Evolutionary conservation across 2,888 invertebrate genomes (phyloP).

Genomic region (Ophioninae sp.): DNA sequence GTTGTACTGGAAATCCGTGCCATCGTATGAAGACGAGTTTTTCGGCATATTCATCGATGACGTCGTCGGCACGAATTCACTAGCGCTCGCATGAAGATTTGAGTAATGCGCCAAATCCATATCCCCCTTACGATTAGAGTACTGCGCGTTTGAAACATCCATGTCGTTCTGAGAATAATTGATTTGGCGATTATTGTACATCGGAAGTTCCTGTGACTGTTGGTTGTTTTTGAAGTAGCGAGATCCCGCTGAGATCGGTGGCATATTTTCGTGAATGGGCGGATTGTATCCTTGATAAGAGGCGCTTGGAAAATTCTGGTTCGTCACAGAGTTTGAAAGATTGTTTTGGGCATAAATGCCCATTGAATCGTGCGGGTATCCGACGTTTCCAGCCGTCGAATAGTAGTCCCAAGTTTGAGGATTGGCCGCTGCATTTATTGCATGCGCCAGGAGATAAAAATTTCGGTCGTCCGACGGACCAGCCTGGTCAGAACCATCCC

Average conservation of each 20-base stretch:
- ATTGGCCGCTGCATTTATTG: conserved; percentile 62
- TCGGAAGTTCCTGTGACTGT: conserved; percentile 45
- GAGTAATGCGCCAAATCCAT: conserved; percentile 74
- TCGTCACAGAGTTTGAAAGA: conserved; percentile 37
- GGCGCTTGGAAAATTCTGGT: conserved; percentile 52
- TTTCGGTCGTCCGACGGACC: conserved; percentile 72
- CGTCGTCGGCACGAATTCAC: conserved; percentile 84
- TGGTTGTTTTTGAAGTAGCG: conserved; percentile 60
- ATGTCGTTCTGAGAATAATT: conserved; percentile 26
- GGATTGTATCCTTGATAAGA: conserved; percentile 31
- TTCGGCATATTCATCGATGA: conserved; percentile 48
- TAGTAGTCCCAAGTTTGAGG: conserved; percentile 69
- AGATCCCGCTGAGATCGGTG: conserved; percentile 2
- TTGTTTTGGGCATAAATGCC: conserved; percentile 55
- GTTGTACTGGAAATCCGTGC: conserved; percentile 39
- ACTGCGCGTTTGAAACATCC: conserved; percentile 3
- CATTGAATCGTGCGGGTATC: conserved; percentile 44
- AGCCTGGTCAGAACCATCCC: conserved; percentile 77
- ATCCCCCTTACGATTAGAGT: conserved; percentile 25
- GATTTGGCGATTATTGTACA: conserved; percentile 23
- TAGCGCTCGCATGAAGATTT: conserved; percentile 83
- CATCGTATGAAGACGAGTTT: conserved; percentile 38
- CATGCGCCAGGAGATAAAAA: conserved; percentile 69
- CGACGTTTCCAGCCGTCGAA: conserved; percentile 52
- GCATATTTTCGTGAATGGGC: neutral